These are phyloP conservation scores for Alouatta caraya DNA, from an alignment of 2,797 vertebrate genomes.

Conservation along the genomic window DNA sequence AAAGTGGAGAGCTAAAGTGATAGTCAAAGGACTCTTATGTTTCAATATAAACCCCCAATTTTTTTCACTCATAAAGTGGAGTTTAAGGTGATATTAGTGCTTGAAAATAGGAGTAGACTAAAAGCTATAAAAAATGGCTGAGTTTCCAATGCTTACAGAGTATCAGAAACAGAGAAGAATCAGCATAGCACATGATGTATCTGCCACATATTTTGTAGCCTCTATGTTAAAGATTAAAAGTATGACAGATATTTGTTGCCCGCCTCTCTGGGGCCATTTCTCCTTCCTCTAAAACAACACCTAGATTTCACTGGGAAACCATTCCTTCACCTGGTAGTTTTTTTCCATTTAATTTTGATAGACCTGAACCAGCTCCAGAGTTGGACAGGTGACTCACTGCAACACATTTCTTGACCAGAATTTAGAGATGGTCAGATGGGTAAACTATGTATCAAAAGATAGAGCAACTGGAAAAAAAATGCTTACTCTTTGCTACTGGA, in stretches of 20 bases:
- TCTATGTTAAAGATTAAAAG: neutral
- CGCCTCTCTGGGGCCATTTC: neutral
- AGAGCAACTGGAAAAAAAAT: neutral
- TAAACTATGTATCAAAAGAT: neutral
- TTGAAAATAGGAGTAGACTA: neutral
- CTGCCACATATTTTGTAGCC: neutral
- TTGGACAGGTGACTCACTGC: neutral
- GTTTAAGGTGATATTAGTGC: constrained; percentile 9
- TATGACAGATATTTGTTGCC: neutral
- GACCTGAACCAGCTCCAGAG: neutral
- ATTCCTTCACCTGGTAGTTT: neutral
- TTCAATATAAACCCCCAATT: neutral
- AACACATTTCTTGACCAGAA: neutral
- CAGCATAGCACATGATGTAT: fast-evolving
- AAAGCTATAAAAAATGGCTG: neutral
- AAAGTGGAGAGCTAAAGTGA: constrained; percentile 12
- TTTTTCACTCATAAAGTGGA: constrained; percentile 19
- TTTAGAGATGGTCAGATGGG: neutral
- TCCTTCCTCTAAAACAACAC: neutral
- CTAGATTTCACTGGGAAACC: neutral
- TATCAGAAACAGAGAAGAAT: neutral
- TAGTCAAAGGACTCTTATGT: constrained; percentile 25
- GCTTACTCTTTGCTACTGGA: neutral
- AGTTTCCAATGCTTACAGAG: neutral
- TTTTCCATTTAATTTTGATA: neutral